A percentile compares a stretch with the other conserved stretches of the same genome.
phyloP scores from a whole-genome alignment of 2,797 vertebrate species.

The Sus cebifrons region DNA sequence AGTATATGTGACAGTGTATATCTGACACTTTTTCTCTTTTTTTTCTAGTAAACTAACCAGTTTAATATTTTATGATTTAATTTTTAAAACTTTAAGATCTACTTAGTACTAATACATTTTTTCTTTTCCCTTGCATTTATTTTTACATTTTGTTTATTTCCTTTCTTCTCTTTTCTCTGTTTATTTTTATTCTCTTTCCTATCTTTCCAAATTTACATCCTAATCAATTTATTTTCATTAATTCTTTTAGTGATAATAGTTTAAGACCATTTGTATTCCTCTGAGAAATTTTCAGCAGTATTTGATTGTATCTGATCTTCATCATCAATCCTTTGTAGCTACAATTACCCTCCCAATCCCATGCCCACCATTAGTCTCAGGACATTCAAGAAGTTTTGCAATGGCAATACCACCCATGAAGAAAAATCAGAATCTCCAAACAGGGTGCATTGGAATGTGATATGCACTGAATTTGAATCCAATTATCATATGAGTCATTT shows the following conservation, averaged over 20 bases:
- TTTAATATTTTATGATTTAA: constrained; percentile 50
- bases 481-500: not conserved
- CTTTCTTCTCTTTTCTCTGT: not conserved
- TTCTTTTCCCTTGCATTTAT: not conserved
- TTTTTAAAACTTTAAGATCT: constrained; percentile 6
- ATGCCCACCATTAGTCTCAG: not conserved
- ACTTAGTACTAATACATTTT: not conserved
- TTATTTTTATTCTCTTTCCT: not conserved
- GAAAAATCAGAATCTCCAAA: not conserved
- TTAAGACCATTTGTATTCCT: not conserved
- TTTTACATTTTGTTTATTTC: constrained; percentile 18
- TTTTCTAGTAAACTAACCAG: not conserved
- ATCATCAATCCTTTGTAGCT: not conserved
- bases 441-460: not conserved
- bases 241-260: constrained; percentile 4
- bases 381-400: not conserved
- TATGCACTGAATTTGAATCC: not conserved
- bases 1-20: not conserved
- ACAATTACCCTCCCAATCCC: not conserved
- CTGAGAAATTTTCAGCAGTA: not conserved
- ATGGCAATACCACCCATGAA: not conserved
- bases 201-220: not conserved
- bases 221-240: constrained; percentile 14
- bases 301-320: not conserved
- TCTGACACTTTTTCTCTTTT: not conserved